Base-by-base conservation (phyloP, 2,888 invertebrate genomes). In the Parnassius glacialis region DNA sequence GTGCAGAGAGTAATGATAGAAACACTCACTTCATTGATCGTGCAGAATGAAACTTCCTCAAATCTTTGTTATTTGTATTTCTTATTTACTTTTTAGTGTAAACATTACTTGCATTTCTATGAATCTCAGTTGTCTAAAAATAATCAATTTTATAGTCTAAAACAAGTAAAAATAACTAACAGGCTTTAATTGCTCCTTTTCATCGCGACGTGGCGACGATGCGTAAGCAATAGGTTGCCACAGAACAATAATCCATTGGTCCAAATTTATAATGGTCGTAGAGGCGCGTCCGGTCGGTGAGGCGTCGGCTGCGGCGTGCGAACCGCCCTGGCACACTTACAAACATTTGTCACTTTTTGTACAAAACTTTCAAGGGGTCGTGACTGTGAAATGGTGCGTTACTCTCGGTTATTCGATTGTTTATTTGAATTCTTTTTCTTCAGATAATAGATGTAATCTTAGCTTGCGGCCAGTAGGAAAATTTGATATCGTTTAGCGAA, bases 381-480 rank as follows among this genome's bases (percentile, higher is more conserved):
- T 89, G 88, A 88, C 87, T 83, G 81, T 84, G 87, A 84, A 88
- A 85, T 89, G 83, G 83, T 85, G 84, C 83, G 84, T 87, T 87
- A 86, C 81, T 74, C 75, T 68, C 70, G 66, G 68, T 80, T 78
- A 81, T 81, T 79, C 72, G 74, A 79, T 74, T 78, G 79, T 83
- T 83, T 79, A 78, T 81, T 84, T 75, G 73, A 48, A 57, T 74
- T 76, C 73, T 79, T 78, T 76, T 78, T 73, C 66, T 74, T 61
- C 64, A 69, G 67, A 71, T 82, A 81, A 81, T 82, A 74, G 79
- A 74, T 72, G 78, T 76, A 80, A 80, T 80, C 73, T 74, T 70
- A 65, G 67, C 64, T 63, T 61, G 44, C 48, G 43, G 45, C 48
- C 48, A 42, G 13, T 42, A 45, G 59, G 58, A 41, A 67, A 69